phyloP scores from a whole-genome alignment of 2,888 invertebrate genomes.

The Nymphalis urticae region DNA sequence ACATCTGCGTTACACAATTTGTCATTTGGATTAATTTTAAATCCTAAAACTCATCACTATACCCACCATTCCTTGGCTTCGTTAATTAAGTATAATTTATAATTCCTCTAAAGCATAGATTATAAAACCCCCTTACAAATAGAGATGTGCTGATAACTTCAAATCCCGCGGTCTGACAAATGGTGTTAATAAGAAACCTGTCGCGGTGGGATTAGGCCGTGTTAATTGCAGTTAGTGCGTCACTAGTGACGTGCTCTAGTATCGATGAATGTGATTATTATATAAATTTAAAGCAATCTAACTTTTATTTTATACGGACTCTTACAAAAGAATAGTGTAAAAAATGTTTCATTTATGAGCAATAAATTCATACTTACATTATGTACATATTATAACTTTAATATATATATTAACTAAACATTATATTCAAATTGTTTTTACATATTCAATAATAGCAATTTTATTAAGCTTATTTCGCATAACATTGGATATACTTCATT shows the following conservation, averaged over 20 bases:
- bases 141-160: constrained; percentile 52
- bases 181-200: constrained; percentile 81
- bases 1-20: neutral
- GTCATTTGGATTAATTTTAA: constrained; percentile 1
- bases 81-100: constrained; percentile 26
- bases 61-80: neutral
- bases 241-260: constrained; percentile 45
- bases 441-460: no score
- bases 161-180: constrained; percentile 66
- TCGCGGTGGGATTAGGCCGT: constrained; percentile 69
- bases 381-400: no score
- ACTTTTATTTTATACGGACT: neutral
- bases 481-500: no score
- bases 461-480: no score
- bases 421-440: no score
- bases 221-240: constrained; percentile 70
- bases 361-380: no score
- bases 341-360: no score
- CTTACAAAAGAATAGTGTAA: no score
- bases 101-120: constrained; percentile 47
- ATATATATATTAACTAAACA: no score
- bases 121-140: constrained; percentile 43
- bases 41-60: neutral
- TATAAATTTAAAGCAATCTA: neutral
- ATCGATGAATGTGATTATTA: neutral